Base-by-base conservation (phyloP, 2,888 invertebrate genomes). In the Mythimna impura region DNA sequence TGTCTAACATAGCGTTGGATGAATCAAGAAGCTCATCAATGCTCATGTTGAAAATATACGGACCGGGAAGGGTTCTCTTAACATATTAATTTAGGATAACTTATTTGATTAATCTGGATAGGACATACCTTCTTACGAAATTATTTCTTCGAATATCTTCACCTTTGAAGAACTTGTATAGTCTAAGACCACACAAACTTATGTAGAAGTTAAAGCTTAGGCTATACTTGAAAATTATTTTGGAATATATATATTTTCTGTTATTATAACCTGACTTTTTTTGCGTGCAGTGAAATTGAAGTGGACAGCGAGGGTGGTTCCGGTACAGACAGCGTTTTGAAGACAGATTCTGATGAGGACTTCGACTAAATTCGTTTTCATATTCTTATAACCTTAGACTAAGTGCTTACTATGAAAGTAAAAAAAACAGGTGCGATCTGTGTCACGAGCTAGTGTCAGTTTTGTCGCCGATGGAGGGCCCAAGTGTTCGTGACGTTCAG, bases 341-440 rank as follows among this genome's bases (percentile, higher is more conserved):
- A 94, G 86, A 96, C 96, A 22, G 96, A 96, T 86, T 96, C 96
- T 12, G 96, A 96, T 84, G 96, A 96, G 81, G 96, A 96, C 87
- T 96, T 95, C 79, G 96, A 96, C 87, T 96, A 93, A 86, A 76
- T 81, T 63, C 66, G 67, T 71, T 71, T 55, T 74, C 70, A 68
- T 74, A 75, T 82, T 40, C 12, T 78, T 75, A 66, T 84, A 83
- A 82, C 71, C 78, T 77, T 89, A 89, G 85, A 82, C 69, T 90
- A 90, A 89, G 87, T 78, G 85, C 84, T 86, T 79, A 78, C 80
- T 85, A 81, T 66, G 72, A 80, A 81, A 86, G 76, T 77, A 82
- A 76, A 82, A 81, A 76, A 77, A 54, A 71, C 82, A 84, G 70
- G 76, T 78, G 74, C 66, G 72, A 72, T 82, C 79, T 86, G 75